A percentile compares a stretch with the other conserved stretches of the same genome.
Evolutionary conservation across 2,888 invertebrate species (phyloP).

Genomic region (Drosophila kuntzei): DNA sequence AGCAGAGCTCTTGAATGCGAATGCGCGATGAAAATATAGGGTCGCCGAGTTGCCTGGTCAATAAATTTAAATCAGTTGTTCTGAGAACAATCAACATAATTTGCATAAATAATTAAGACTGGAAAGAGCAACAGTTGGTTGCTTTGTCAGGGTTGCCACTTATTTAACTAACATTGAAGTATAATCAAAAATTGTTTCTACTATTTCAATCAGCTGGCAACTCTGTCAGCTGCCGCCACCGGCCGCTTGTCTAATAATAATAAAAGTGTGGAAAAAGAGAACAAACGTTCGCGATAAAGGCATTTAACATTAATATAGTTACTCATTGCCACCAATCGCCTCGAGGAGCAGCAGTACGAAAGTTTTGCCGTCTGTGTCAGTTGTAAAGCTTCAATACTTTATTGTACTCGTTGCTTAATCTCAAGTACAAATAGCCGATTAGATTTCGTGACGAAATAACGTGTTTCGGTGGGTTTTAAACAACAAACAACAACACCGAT

Average conservation of each 20-base stretch:
- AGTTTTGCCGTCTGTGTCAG: conserved; percentile 27
- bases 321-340: conserved; percentile 19
- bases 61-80: conserved; percentile 11
- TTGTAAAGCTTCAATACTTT: conserved; percentile 32
- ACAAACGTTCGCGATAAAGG: conserved; percentile 35
- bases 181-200: neutral
- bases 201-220: conserved; percentile 30
- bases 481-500: conserved; percentile 4
- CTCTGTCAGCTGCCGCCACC: conserved; percentile 57
- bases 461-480: conserved; percentile 5
- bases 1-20: conserved; percentile 60
- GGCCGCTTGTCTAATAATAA: conserved; percentile 35
- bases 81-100: conserved; percentile 20
- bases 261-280: conserved; percentile 16
- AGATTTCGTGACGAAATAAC: conserved; percentile 54
- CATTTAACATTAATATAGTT: conserved; percentile 17
- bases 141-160: conserved; percentile 42
- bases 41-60: conserved; percentile 34
- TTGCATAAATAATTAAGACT: conserved; percentile 32
- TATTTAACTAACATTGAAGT: neutral
- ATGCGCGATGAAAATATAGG: conserved; percentile 42
- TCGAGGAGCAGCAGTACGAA: conserved; percentile 34
- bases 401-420: conserved; percentile 56
- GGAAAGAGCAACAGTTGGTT: conserved; percentile 61
- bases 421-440: conserved; percentile 52